These are phyloP conservation scores for Melanotaenia nigrans DNA, from an alignment of 2,797 vertebrate species.

Conservation along the genomic window DNA sequence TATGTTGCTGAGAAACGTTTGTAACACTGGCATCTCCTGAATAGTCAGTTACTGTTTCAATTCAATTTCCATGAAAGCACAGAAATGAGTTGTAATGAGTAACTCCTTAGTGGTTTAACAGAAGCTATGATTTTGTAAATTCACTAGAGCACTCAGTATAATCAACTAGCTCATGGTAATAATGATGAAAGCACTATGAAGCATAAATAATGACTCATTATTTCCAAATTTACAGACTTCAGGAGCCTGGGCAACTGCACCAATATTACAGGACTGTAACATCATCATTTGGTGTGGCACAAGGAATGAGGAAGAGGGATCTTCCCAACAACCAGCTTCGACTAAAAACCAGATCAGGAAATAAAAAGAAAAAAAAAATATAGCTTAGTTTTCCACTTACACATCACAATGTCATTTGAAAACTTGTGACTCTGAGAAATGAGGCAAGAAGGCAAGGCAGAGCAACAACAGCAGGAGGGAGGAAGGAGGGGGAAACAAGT, in stretches of 20 bases:
- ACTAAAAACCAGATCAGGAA: conserved; percentile 1
- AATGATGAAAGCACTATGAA: not conserved
- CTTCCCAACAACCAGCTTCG: not conserved
- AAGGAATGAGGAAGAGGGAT: conserved; percentile 10
- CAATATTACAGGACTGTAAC: not conserved
- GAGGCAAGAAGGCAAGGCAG: conserved; percentile 34
- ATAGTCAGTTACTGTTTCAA: conserved; percentile 16
- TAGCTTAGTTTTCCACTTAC: conserved; percentile 45
- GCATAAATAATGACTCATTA: not conserved
- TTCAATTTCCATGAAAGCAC: conserved; percentile 14
- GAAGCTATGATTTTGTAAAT: not conserved
- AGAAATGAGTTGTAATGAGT: conserved; percentile 26
- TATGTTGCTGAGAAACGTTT: not conserved
- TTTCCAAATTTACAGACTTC: not conserved
- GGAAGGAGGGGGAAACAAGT: conserved; percentile 3
- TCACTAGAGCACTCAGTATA: conserved; percentile 1
- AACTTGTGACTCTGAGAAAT: conserved; percentile 67
- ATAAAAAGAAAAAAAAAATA: conserved; percentile 11
- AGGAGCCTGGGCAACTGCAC: not conserved
- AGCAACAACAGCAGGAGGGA: conserved; percentile 19
- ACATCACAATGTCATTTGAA: conserved; percentile 50
- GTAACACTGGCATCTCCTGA: not conserved
- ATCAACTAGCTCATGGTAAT: conserved; percentile 1
- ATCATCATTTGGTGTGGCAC: not conserved
- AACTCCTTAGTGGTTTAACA: conserved; percentile 26